phyloP scores from a whole-genome alignment of 2,113 vertebrate genomes.

The Nymphicus hollandicus region DNA sequence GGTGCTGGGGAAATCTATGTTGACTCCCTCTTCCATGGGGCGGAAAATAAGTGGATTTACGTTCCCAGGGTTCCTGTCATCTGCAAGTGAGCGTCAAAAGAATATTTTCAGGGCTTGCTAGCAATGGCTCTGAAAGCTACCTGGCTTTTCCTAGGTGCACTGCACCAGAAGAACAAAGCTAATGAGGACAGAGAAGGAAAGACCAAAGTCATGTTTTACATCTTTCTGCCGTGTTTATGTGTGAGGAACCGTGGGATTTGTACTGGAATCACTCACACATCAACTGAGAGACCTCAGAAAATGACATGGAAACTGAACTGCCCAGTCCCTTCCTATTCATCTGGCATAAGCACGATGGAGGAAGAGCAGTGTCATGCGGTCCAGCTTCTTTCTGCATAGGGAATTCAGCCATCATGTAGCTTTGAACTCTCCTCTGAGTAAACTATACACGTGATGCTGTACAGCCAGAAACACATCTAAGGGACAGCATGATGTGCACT shows the following conservation, averaged over 20 bases:
- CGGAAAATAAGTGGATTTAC: constrained; percentile 83
- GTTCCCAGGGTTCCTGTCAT: constrained; percentile 80
- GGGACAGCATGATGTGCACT: not conserved
- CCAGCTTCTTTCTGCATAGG: not conserved
- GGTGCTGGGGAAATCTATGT: constrained; percentile 86
- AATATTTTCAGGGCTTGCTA: constrained; percentile 81
- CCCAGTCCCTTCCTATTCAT: not conserved
- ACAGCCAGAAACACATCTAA: not conserved
- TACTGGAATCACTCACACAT: not conserved
- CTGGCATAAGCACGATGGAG: accelerated
- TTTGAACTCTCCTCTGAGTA: not conserved
- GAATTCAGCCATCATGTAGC: not conserved
- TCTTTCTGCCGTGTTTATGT: not conserved
- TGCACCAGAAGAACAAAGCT: not conserved
- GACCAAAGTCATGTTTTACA: not conserved
- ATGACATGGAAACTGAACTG: not conserved
- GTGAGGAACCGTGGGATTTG: accelerated
- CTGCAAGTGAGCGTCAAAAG: constrained; percentile 96
- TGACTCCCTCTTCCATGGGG: constrained; percentile 86
- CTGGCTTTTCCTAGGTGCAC: not conserved
- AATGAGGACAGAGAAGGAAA: not conserved
- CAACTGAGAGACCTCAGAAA: not conserved
- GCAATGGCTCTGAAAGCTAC: not conserved
- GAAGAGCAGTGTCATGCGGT: not conserved
- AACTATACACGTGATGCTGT: not conserved